Conservation (phyloP, 2,113 vertebrate species). For the Larimichthys polyactis region DNA sequence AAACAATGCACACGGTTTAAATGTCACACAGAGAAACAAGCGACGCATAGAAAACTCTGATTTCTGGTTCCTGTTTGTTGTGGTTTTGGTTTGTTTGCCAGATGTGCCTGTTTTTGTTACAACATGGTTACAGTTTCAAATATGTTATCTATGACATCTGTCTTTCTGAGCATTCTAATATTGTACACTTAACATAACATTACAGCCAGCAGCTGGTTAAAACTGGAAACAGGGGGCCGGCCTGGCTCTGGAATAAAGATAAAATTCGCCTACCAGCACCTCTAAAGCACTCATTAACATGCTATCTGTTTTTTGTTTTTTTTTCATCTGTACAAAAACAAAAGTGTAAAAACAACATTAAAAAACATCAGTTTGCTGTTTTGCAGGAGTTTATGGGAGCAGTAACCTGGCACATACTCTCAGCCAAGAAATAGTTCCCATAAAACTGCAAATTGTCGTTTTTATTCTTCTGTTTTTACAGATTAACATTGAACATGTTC, state of each 20-base stretch:
- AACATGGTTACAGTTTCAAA: not conserved
- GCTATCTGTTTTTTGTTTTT: not conserved
- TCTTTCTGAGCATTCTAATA: not conserved
- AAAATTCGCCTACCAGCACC: not conserved
- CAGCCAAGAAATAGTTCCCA: not conserved
- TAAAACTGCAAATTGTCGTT: not conserved
- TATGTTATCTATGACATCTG: not conserved
- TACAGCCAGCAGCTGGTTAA: not conserved
- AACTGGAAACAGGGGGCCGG: not conserved
- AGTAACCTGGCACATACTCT: not conserved
- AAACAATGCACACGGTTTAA: conserved; percentile 7
- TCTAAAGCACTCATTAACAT: not conserved
- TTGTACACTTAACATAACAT: not conserved
- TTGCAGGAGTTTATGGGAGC: not conserved
- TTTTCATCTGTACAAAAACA: not conserved
- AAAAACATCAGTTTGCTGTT: not conserved
- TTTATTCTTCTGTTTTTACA: not conserved
- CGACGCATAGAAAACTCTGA: not conserved
- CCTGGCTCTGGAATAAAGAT: not conserved
- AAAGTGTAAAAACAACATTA: not conserved
- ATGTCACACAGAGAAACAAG: not conserved
- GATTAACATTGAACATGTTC: not conserved
- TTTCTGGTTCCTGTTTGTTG: not conserved
- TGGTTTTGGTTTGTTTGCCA: not conserved
- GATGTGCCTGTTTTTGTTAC: not conserved